Base-by-base conservation (phyloP, 2,888 invertebrate genomes). In the Caenorhabditis zanzibari region DNA sequence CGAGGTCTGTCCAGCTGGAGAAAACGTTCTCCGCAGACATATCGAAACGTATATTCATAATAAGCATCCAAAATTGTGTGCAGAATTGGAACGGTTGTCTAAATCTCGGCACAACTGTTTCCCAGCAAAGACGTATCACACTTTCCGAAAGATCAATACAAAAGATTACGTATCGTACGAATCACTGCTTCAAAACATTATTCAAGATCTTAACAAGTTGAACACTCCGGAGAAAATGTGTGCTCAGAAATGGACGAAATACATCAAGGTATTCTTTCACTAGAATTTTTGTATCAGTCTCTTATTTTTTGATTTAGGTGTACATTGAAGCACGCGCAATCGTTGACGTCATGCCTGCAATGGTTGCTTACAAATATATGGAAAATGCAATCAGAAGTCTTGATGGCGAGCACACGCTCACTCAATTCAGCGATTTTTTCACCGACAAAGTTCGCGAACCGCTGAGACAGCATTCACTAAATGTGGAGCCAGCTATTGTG, bases 341-440 rank as follows among this genome's bases (percentile, higher is more conserved):
- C 26, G 56, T 84, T 6, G 84, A 84, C 32, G 41, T 84, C 0
- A 81, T 84, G 81, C 84, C 84, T 6, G 44, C 84, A 6, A n/a
- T 22, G 10, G 58, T 71, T 0, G 84, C 77, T 0, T 72, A 73
- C 32, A 58, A 76, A 5, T 81, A 19, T 58, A 41, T 84, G 72
- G 22, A 24, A 7, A 28, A 35, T 0, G 32, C 24, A 10, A 38
- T 81, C 5, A 22, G 22, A 2, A n/a, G 38, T 10, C 35, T 84
- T n/a, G 47, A 71, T 3, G 10, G 10, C 9, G 38, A 16, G 10
- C 38, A 58, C 28, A 41, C 22, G 7, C 19, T 69, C 16, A 32
- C 2, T n/a, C 68, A 82, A 14, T 71, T 74, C 32, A 16, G 63
- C 6, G 76, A 72, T 6, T 76, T 63, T 9, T 24, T 72, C 2